phyloP scores from a whole-genome alignment of 2,888 invertebrate genomes.

The Platycheirus albimanus region DNA sequence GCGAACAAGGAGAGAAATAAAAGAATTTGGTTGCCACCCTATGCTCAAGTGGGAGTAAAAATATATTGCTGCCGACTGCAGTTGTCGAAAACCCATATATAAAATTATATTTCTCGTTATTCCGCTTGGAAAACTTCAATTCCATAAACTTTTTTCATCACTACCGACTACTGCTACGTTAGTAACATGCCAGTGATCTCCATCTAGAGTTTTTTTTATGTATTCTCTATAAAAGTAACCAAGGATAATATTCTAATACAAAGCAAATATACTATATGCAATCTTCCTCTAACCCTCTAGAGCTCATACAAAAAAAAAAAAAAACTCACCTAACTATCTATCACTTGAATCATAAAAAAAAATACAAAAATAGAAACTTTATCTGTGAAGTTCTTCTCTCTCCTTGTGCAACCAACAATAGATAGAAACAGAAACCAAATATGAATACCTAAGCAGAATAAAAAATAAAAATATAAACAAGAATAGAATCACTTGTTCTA shows the following conservation, averaged over 20 bases:
- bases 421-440: slow-evolving; percentile 46
- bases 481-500: slow-evolving; percentile 58
- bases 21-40: too few species aligned
- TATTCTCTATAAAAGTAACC: not conserved
- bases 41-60: too few species aligned
- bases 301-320: too few species aligned
- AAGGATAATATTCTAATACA: not conserved
- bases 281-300: too few species aligned
- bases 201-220: not conserved
- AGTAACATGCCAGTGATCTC: not conserved
- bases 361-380: slow-evolving; percentile 26
- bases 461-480: slow-evolving; percentile 5
- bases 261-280: too few species aligned
- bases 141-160: too few species aligned
- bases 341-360: slow-evolving; percentile 36
- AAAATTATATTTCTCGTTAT: too few species aligned
- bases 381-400: slow-evolving; percentile 16
- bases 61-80: too few species aligned
- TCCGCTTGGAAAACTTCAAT: too few species aligned
- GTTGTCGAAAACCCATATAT: too few species aligned
- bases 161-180: too few species aligned
- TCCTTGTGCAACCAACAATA: slow-evolving; percentile 48
- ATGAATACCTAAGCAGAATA: slow-evolving; percentile 50
- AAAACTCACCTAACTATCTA: slow-evolving; percentile 13
- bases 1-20: too few species aligned